A percentile compares a stretch with the other conserved stretches of the same genome.
phyloP scores from a whole-genome alignment of 2,113 vertebrate species.

The Azemiops feae region DNA sequence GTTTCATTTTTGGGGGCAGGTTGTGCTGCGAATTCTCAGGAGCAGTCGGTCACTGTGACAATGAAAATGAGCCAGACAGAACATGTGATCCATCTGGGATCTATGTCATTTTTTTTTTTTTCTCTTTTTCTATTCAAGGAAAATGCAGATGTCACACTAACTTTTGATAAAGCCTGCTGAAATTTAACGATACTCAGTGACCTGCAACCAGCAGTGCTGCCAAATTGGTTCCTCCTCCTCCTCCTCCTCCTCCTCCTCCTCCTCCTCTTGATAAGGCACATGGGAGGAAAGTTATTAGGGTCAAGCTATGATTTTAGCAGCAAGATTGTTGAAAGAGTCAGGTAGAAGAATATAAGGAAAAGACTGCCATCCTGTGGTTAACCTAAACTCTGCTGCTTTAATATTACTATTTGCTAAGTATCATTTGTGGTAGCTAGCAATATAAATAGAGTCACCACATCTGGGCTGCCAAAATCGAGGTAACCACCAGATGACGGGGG shows the following conservation, averaged over 20 bases:
- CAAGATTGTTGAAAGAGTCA: not conserved
- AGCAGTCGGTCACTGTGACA: not conserved
- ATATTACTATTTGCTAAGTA: not conserved
- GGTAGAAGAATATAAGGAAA: constrained; percentile 20
- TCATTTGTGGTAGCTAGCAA: not conserved
- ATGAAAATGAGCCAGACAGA: constrained; percentile 24
- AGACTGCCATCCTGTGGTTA: constrained; percentile 62
- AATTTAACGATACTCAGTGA: constrained; percentile 35
- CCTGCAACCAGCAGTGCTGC: constrained; percentile 22
- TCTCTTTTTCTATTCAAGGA: not conserved
- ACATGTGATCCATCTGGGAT: constrained; percentile 23
- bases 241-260: too few species aligned
- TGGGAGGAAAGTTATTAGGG: constrained; percentile 10
- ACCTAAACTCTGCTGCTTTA: constrained; percentile 11
- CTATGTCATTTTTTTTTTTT: not conserved
- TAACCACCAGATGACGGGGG: not conserved
- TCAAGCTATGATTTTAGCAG: constrained; percentile 7
- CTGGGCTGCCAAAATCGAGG: not conserved
- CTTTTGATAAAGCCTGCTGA: constrained; percentile 28
- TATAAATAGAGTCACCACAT: not conserved
- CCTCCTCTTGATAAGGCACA: not conserved
- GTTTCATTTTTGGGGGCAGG: not conserved
- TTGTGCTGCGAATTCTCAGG: constrained; percentile 7
- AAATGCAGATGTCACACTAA: constrained; percentile 40
- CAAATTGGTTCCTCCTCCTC: not conserved